Base-by-base conservation (phyloP, 2,113 vertebrate species). In the Alexandromys fortis region DNA sequence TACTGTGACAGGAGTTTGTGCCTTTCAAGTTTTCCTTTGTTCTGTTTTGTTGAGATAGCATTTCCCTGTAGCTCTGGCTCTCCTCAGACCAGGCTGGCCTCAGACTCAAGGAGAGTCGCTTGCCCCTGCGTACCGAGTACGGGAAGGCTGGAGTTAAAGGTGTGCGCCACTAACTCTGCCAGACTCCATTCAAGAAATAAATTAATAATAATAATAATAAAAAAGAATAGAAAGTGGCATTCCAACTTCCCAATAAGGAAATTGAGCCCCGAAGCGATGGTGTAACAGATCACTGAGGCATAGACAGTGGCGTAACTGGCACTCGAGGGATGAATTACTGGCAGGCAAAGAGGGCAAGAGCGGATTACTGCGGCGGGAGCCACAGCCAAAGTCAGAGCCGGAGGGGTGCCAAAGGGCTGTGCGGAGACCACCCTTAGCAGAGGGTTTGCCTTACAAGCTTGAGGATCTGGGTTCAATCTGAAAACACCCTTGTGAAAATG, bases 171-270 rank as follows among this genome's bases (percentile, higher is more conserved):
- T 76, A 76, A 76, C 42, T 14, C 30, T 49, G 26, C 7, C 45
- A 49, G 30, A 3, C 75, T 45, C 75, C 45, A 49, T 49, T 49
- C 42, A 49, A 55, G 19, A 49, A 78, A 28, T 28, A 52, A 33
- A 78, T 19, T 7, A 16, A 49, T 49, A 76, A 45, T 42, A 76
- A 45, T 42, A 42, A 42, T 42, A 42, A 42, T 42, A 75, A 26
- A 65, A 73, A 38, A 14, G 42, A 83, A 47, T 90, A 42, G 33
- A 75, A 89, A 63, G 30, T 49, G 8, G 21, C 77, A 73, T 77
- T 91, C 10, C 16, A 38, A 58, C 68, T 95, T 73, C 94, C 61
- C 79, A 78, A 89, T 52, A 52, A 61, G 42, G 17, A 94, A 75
- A 93, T 45, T 21, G 33, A 72, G 70, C n/a, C n/a, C 70, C 21